Base-by-base conservation (phyloP, 1,140 invertebrate species). In the Ridgeia piscesae region DNA sequence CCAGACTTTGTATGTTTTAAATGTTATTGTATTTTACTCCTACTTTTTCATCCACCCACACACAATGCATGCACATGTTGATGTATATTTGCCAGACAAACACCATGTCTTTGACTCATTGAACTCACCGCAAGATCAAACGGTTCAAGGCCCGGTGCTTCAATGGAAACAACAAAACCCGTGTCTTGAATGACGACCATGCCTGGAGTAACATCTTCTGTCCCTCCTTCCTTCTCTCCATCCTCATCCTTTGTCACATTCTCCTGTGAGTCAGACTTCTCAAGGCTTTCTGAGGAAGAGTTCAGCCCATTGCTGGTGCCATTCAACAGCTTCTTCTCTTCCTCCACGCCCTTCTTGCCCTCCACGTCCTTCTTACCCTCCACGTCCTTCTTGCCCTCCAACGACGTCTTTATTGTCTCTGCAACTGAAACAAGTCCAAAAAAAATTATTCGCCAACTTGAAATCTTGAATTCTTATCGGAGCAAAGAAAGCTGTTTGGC, bases 111-210 rank as follows among this genome's bases (percentile, higher is more conserved):
- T 14, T 88, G 31, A 35, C 33, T 88, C 11, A 50, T 58, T 92
- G 92, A 92, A 94, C 94, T 96, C 95, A 98, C 97, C 96, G 99
- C 98, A 94, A 99, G 98, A 95, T 99, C 98, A 95, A 99, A 98
- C 6, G 98, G 97, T 94, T 99, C 98, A 8, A 98, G 97, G 17
- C 98, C 98, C 17, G 98, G 98, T 93, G 98, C 98, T 77, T 98
- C 97, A 93, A 99, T 98, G 96, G 98, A 98, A 0, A 99, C 98
- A 91, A 97, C 98, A 94, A 99, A 99, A 77, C 98, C 98, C 95
- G 98, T 97, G 95, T 99, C 98, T 96, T 99, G 98, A 94, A 99
- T 98, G 92, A 99, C 98, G 58, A 99, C 97, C 91, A 99, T 94
- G 93, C 96, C 96, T 92, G 94, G 93, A 33, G 91, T 50, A 35